Evolutionary conservation across 1,140 invertebrate genomes (phyloP).

Genomic region (Ladona fulva): DNA sequence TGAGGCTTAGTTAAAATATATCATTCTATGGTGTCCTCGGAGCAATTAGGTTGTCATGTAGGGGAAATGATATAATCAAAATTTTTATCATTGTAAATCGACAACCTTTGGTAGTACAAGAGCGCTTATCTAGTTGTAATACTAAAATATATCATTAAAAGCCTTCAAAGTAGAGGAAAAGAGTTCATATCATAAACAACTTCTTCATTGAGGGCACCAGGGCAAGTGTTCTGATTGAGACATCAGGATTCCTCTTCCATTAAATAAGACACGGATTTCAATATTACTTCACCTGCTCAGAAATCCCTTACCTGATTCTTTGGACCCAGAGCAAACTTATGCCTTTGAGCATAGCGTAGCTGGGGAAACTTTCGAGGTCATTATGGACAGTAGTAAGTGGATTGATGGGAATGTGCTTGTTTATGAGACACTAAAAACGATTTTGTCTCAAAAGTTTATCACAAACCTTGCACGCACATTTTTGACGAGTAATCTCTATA

Average conservation of each 20-base stretch:
- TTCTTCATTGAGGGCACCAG: background rate
- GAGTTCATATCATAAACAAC: background rate
- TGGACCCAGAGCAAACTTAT: background rate
- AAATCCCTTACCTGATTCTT: background rate
- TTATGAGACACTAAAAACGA: background rate
- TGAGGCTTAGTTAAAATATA: no score
- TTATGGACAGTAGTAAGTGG: background rate
- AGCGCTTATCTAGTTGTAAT: no score
- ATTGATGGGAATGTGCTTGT: background rate
- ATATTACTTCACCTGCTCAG: background rate
- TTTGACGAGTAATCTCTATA: background rate
- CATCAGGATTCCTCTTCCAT: background rate
- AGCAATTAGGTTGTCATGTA: no score
- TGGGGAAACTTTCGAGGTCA: background rate
- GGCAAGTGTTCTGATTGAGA: background rate
- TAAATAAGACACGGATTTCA: background rate
- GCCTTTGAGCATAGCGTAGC: background rate
- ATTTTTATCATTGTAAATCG: no score
- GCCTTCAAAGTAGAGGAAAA: no score
- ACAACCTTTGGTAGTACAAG: no score
- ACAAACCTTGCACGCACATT: background rate
- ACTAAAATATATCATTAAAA: no score
- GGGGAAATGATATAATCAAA: no score
- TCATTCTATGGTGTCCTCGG: no score
- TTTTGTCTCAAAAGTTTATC: background rate